Base-by-base conservation (phyloP, 2,888 invertebrate genomes). In the Rhorus exstirpatorius region DNA sequence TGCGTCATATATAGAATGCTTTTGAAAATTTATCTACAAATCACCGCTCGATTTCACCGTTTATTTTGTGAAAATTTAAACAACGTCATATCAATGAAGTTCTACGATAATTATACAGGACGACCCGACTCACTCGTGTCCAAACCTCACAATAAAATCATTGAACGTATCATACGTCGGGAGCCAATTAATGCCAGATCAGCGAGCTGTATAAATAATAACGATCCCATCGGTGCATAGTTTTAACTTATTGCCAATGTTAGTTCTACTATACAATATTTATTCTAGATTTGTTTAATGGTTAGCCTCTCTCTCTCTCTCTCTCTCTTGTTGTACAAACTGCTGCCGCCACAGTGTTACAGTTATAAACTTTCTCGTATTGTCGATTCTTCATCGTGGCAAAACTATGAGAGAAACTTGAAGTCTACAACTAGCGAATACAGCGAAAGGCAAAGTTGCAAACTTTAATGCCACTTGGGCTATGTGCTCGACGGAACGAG, bases 321-420 rank as follows among this genome's bases (percentile, higher is more conserved):
- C 26, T 21, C 46, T 53, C 12, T 35, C 17, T n/a, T 58, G 10
- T 51, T 38, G 58, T 51, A 31, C 44, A 53, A 76, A 76, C 70
- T 44, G 58, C 14, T 51, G 68, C 68, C 26, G 21, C 65, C 31
- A 31, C 53, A 12, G 35, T 17, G 3, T 49, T 38, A 24, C 44
- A 41, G 70, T 71, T 61, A 67, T 44, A 75, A 81, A 75, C 75
- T 76, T 76, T 61, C 44, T 14, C 53, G 65, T 68, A 65, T 35
- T 55, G 68, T 77, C 71, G 71, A 77, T 55, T 61, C 67, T 78
- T 81, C 61, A 61, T 46, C 55, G 38, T 46, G 60, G 10, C n/a
- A 14, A 55, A 61, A 74, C 60, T 67, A 24, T 21, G 55, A 53
- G 61, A 60, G 63, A 46, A 71, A 76, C 58, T 72, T 31, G 67